A percentile compares a stretch with the other conserved stretches of the same genome.
phyloP scores from a whole-genome alignment of 2,888 invertebrate species.

The Diplazon laetatorius region DNA sequence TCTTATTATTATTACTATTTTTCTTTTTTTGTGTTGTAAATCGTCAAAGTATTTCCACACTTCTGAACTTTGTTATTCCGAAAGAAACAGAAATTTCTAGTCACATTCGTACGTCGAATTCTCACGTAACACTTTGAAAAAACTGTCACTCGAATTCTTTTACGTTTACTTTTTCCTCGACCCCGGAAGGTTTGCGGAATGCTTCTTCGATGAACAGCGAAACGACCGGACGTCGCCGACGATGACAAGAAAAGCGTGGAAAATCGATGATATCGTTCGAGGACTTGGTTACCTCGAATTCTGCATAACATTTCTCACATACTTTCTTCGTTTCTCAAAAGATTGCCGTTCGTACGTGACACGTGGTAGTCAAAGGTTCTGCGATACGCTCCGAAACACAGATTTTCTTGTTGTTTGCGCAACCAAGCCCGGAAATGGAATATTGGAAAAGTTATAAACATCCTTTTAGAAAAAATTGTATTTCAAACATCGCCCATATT shows the following conservation, averaged over 20 bases:
- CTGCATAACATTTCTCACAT: constrained; percentile 12
- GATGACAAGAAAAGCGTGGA: constrained; percentile 8
- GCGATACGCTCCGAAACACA: no score
- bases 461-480: not conserved
- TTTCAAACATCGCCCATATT: no score
- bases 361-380: not conserved
- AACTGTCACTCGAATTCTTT: not conserved
- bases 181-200: not conserved
- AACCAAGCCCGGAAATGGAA: not conserved
- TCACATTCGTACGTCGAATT: constrained; percentile 7
- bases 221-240: constrained; percentile 16
- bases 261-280: constrained; percentile 21
- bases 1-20: no score
- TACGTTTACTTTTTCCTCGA: not conserved
- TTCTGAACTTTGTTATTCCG: no score
- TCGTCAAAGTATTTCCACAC: constrained; percentile 9
- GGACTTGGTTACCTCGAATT: not conserved
- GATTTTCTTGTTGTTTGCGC: not conserved
- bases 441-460: not conserved
- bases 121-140: not conserved
- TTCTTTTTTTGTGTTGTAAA: not conserved
- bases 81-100: no score
- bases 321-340: not conserved
- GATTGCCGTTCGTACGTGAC: not conserved
- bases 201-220: constrained; percentile 14